Evolutionary conservation across 2,888 invertebrate genomes (phyloP).

Genomic region (Cosmorhoe ocellata): DNA sequence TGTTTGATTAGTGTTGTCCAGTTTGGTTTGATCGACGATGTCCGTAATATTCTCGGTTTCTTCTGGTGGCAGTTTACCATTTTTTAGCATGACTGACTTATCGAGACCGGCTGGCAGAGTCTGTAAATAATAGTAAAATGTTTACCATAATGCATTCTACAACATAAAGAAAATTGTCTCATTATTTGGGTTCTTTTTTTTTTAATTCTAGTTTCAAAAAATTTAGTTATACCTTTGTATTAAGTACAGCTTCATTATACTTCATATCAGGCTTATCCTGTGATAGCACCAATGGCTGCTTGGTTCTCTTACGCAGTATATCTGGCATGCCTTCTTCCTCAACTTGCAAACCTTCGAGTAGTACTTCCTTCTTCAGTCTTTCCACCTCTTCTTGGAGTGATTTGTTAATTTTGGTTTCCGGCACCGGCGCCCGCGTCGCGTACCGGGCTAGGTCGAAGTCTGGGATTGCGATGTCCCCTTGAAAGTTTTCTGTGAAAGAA

Average conservation of each 20-base stretch:
- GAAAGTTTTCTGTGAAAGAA: constrained; percentile 85
- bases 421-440: constrained; percentile 53
- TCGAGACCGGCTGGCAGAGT: constrained; percentile 68
- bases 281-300: constrained; percentile 80
- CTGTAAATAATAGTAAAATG: constrained; percentile 42
- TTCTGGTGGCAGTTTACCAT: constrained; percentile 67
- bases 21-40: constrained; percentile 49
- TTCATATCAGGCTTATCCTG: constrained; percentile 76
- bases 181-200: too few relatives aligned
- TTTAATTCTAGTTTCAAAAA: background rate
- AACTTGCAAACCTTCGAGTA: constrained; percentile 90
- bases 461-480: constrained; percentile 93
- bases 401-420: constrained; percentile 83
- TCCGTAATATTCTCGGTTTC: constrained; percentile 57
- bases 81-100: constrained; percentile 68
- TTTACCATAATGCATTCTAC: too few relatives aligned
- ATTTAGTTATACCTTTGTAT: constrained; percentile 60
- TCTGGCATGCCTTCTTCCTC: constrained; percentile 92
- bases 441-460: constrained; percentile 68
- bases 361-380: constrained; percentile 90
- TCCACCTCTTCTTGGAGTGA: constrained; percentile 90
- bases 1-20: constrained; percentile 56
- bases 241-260: constrained; percentile 73
- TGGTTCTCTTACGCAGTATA: constrained; percentile 87
- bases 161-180: too few relatives aligned